Evolutionary conservation across 92 coral and sea anemone species (phyloP).

Genomic region (Palythoa grandis): DNA sequence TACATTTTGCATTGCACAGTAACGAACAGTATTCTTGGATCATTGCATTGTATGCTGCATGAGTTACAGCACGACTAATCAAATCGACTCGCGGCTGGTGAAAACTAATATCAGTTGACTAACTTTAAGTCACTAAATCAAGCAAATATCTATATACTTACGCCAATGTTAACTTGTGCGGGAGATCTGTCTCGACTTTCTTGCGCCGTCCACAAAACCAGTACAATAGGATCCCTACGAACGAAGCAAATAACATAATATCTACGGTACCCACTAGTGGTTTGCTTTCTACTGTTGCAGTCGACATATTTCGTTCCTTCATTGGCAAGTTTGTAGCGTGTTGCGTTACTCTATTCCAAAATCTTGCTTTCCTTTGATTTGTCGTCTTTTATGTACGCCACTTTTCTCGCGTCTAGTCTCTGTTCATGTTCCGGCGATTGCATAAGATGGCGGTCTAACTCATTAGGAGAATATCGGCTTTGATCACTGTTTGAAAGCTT

Average conservation of each 20-base stretch:
- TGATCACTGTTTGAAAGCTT: background rate
- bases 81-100: background rate
- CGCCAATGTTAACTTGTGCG: conserved; percentile 76
- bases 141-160: conserved; percentile 47
- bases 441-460: conserved; percentile 33
- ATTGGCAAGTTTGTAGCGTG: background rate
- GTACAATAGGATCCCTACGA: conserved; percentile 82
- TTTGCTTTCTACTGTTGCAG: conserved; percentile 63
- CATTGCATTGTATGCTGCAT: no score
- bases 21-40: no score
- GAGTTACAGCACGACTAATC: background rate
- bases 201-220: conserved; percentile 92
- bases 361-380: background rate
- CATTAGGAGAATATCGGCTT: conserved; percentile 22
- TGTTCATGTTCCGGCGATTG: conserved; percentile 1
- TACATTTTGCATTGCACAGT: no score
- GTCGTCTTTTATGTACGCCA: background rate
- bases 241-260: conserved; percentile 86
- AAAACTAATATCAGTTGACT: background rate
- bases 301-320: conserved; percentile 51
- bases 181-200: conserved; percentile 65
- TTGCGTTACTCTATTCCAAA: background rate
- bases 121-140: background rate
- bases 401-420: background rate
- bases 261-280: conserved; percentile 85